Evolutionary conservation across 2,888 invertebrate genomes (phyloP), one percentile per base, ranked within the genome.

Genomic region (Sarcophaga variegata): DNA sequence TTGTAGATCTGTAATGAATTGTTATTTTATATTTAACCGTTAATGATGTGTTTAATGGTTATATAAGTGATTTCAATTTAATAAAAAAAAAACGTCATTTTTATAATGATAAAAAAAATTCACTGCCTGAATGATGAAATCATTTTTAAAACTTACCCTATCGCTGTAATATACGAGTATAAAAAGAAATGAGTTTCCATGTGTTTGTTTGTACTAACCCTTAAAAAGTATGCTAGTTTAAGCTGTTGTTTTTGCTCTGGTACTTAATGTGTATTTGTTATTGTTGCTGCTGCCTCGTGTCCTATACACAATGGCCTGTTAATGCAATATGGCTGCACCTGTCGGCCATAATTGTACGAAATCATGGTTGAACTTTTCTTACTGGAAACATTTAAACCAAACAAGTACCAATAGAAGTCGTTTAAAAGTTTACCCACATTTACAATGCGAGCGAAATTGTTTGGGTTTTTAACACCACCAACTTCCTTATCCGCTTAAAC

Each of bases 241-340:
- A 70, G 47, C 5, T 17, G 59, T 25, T 77, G 22, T 84, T 47
- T 47, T 72, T 75, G 47, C 5, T 59, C n/a, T n/a, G 72, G 27
- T 77, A 66, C 71, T 22, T 60, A 83, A 64, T 66, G 60, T 75
- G 47, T 75, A 67, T 72, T 67, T 81, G 74, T 67, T 14, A 3
- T 62, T 25, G 3, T 62, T 70, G 5, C 22, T 54, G n/a, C n/a
- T 49, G 66, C n/a, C 45, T 66, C 59, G 20, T 67, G 25, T 47
- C 59, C 59, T 70, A 67, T 75, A 66, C 45, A 75, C 62, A 82
- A 83, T 85, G 80, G 83, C 75, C 74, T 74, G 80, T 63, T 72
- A 69, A 78, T 83, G 85, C 77, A 88, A 87, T 75, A 89, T 87
- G 87, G 88, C 88, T 83, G 84, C 88, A 89, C 88, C 88, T 89